phyloP scores from a whole-genome alignment of 1,140 invertebrate genomes.

The Calephelis nemesis region DNA sequence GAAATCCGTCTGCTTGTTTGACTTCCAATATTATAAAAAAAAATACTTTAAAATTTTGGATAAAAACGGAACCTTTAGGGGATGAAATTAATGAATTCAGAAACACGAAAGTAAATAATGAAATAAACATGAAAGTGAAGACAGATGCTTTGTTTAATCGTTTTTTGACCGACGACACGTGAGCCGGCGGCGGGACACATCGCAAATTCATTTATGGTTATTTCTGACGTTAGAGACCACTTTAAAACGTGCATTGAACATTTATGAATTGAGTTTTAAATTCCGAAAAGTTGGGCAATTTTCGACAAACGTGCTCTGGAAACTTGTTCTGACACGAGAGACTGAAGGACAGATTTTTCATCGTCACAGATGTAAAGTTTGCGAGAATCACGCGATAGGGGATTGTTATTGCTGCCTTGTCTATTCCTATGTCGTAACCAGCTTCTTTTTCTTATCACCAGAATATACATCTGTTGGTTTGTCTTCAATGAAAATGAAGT shows the following conservation, averaged over 20 bases:
- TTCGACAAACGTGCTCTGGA: neutral
- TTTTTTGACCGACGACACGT: constrained; percentile 11
- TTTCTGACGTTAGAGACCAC: constrained; percentile 11
- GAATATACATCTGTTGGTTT: too few relatives aligned
- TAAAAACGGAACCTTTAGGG: neutral
- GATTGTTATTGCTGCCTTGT: too few relatives aligned
- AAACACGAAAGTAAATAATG: constrained; percentile 17
- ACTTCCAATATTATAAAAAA: too few relatives aligned
- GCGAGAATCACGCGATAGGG: too few relatives aligned
- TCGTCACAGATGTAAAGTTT: too few relatives aligned
- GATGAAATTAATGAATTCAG: constrained; percentile 21
- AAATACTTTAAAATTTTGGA: too few relatives aligned
- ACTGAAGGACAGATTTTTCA: neutral
- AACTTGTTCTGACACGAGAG: neutral
- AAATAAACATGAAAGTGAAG: constrained; percentile 7
- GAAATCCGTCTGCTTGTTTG: too few relatives aligned
- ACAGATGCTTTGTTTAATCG: constrained; percentile 1
- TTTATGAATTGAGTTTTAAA: constrained; percentile 8
- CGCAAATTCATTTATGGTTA: constrained; percentile 13
- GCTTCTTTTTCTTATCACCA: too few relatives aligned
- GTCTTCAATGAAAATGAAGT: too few relatives aligned
- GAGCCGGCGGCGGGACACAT: neutral
- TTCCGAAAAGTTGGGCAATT: neutral
- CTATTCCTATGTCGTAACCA: too few relatives aligned
- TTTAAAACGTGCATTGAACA: constrained; percentile 1